Evolutionary conservation across 2,888 invertebrate genomes (phyloP).

Genomic region (Microplitis deprimator): DNA sequence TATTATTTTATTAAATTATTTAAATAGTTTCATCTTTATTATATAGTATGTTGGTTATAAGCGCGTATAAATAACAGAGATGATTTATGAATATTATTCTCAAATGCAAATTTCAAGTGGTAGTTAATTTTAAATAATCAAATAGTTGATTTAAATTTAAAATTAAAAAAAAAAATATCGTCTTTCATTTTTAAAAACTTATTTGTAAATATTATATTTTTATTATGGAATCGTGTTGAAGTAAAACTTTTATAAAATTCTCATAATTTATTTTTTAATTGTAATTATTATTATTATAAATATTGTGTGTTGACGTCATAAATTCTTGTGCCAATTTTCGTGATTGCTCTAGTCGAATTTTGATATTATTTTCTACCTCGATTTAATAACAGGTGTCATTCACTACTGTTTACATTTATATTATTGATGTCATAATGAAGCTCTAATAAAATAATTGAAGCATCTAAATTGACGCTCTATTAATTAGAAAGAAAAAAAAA

Average conservation of each 20-base stretch:
- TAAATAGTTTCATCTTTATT: not conserved
- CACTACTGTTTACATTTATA: not conserved
- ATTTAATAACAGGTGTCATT: not conserved
- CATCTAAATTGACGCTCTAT: not conserved
- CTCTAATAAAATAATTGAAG: not conserved
- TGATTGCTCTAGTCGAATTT: conserved; percentile 40
- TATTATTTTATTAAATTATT: not conserved
- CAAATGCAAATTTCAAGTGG: not conserved
- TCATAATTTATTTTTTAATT: not conserved
- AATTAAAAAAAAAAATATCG: not conserved
- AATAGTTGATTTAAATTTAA: not conserved
- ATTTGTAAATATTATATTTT: not conserved
- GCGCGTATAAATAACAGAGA: not conserved
- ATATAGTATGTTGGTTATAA: not conserved
- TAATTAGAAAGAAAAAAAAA: not conserved
- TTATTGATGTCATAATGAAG: conserved; percentile 16
- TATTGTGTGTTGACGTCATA: conserved; percentile 15
- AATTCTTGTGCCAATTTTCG: conserved; percentile 31
- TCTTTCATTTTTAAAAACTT: not conserved
- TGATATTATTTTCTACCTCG: conserved; percentile 41
- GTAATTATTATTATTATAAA: not conserved
- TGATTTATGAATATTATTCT: no score
- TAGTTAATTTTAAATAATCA: not conserved
- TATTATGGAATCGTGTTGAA: not conserved
- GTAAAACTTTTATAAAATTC: not conserved